Base-by-base conservation (phyloP, 2,888 invertebrate species). In the Phengaris arion region DNA sequence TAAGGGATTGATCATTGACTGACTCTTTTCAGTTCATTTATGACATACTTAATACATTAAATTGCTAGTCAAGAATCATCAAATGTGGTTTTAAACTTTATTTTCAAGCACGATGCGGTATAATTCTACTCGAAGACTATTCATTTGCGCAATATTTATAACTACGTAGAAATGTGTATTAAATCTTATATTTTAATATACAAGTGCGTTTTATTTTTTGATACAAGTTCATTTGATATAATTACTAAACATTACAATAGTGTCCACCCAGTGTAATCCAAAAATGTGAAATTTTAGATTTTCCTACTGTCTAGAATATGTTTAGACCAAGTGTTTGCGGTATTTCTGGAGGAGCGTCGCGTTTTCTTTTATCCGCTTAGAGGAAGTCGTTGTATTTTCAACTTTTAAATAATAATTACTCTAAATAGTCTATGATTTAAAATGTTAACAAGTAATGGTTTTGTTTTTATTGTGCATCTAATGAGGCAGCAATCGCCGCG, bases 401-500 rank as follows among this genome's bases (percentile, higher is more conserved):
- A 45, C 12, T 64, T 45, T 6, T 2, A 45, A 64, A 45, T 64
- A 6, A 64, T 64, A 12, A 64, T 64, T 35, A 35, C 64, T 10
- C 35, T 45, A 6, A 64, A 59, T 10, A 2, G 35, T 35, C 35
- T 35, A 64, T 3, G 2, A 64, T 64, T 64, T 51, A 22, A 70
- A 72, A 72, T 35, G 22, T 5, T 22, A 72, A 35, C 54, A 54
- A 48, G 13, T 13, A 10, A 45, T 35, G 7, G 12, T 8, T 2
- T 6, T 54, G 52, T 72, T 22, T 22, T 15, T 35, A 35, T 6
- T 51, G 72, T 72, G 72, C 35, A 54, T 72, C 72, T 54, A 72
- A 52, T 54, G 51, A 35, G 9, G 35, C 72, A 35, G 52, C 22
- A 54, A 72, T 54, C 72, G 52, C 22, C 72, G 35, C 72, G 72